These are phyloP conservation scores for Epinephelus awoara DNA, from an alignment of 2,797 vertebrate genomes.

Conservation along the genomic window DNA sequence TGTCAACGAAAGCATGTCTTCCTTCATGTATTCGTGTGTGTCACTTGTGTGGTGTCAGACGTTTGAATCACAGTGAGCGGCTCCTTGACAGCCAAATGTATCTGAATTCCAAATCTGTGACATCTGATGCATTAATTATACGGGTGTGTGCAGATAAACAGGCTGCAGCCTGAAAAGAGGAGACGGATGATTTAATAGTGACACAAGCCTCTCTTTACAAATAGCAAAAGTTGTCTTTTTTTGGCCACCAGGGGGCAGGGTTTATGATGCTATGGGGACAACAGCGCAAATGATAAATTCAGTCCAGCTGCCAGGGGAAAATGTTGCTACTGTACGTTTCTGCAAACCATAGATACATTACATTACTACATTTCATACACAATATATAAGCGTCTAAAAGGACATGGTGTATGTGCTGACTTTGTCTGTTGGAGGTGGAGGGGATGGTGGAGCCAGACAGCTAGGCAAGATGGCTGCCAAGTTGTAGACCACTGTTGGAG, in stretches of 20 bases:
- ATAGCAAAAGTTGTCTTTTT: not conserved
- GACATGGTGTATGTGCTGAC: no score
- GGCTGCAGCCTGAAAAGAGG: constrained; percentile 20
- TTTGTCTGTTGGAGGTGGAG: no score
- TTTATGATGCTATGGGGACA: not conserved
- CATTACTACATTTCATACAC: no score
- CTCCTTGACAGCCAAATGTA: not conserved
- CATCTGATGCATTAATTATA: not conserved
- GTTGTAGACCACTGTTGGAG: no score
- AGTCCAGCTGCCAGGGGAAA: no score
- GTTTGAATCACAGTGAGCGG: constrained; percentile 22
- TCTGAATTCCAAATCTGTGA: not conserved
- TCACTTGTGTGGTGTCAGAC: constrained; percentile 3
- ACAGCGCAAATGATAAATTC: no score
- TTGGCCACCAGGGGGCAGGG: not conserved
- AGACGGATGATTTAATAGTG: constrained; percentile 31
- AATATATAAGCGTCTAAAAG: no score
- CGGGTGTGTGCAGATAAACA: constrained; percentile 9
- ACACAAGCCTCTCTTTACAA: not conserved
- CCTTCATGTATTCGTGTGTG: not conserved
- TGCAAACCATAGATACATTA: no score
- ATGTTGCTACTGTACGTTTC: no score
- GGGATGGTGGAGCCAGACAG: no score
- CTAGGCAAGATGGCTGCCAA: no score
- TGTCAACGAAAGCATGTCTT: not conserved